Evolutionary conservation across 2,113 vertebrate species (phyloP).

Genomic region (Corydoras maculifer): DNA sequence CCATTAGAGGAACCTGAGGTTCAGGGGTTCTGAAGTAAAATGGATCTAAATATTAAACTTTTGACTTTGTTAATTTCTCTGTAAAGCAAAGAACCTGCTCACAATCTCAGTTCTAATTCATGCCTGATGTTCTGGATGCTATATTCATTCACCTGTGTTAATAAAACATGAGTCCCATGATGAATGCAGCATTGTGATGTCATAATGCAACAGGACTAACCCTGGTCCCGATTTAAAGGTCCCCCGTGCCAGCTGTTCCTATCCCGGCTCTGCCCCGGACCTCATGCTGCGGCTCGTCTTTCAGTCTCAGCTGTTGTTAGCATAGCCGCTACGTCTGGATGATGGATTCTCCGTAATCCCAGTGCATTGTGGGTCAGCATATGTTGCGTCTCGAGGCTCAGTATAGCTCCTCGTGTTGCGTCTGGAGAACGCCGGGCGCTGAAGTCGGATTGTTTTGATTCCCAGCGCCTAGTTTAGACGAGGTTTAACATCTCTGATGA

Average conservation of each 20-base stretch:
- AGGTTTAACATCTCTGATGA: not conserved
- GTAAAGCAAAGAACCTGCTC: too few species aligned
- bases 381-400: not conserved
- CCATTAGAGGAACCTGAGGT: too few species aligned
- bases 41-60: too few species aligned
- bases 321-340: not conserved
- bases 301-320: not conserved
- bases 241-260: not conserved
- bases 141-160: too few species aligned
- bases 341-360: not conserved
- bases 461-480: not conserved
- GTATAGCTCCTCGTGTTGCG: not conserved
- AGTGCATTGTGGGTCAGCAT: conserved; percentile 1
- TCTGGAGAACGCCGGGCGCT: not conserved
- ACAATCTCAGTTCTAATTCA: too few species aligned
- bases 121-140: too few species aligned
- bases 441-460: not conserved
- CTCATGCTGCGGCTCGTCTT: not conserved
- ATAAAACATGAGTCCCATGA: too few species aligned
- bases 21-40: too few species aligned
- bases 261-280: not conserved
- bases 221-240: too few species aligned
- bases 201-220: too few species aligned
- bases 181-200: too few species aligned
- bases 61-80: too few species aligned